These are phyloP conservation scores for Vombatus ursinus DNA, from an alignment of 2,113 vertebrate species.

Conservation along the genomic window DNA sequence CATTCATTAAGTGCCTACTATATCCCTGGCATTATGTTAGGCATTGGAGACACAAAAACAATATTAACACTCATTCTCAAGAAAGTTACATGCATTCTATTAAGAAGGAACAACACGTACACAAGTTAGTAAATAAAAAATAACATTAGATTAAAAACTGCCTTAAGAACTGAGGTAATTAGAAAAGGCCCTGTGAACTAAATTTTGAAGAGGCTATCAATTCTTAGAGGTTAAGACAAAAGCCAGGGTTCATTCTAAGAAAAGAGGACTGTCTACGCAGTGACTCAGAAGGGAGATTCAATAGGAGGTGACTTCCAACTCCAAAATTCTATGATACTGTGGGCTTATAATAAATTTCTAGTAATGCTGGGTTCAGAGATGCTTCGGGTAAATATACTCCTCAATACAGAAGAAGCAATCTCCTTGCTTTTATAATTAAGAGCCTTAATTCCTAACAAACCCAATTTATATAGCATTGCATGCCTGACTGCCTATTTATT, in stretches of 20 bases:
- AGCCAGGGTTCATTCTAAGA: not conserved
- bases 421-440: not conserved
- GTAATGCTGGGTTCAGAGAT: not conserved
- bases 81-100: not conserved
- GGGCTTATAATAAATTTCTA: not conserved
- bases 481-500: not conserved
- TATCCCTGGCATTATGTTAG: not conserved
- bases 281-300: not conserved
- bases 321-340: not conserved
- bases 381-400: not conserved
- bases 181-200: not conserved
- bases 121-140: not conserved
- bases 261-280: not conserved
- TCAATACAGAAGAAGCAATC: not conserved
- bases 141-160: not conserved
- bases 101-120: not conserved
- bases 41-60: not conserved
- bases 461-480: not conserved
- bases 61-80: not conserved
- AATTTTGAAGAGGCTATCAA: not conserved
- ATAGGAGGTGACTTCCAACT: not conserved
- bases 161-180: not conserved
- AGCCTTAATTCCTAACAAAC: not conserved
- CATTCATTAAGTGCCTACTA: not conserved
- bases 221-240: not conserved